phyloP scores from a whole-genome alignment of 2,113 vertebrate species.

The Pampusana beccarii region DNA sequence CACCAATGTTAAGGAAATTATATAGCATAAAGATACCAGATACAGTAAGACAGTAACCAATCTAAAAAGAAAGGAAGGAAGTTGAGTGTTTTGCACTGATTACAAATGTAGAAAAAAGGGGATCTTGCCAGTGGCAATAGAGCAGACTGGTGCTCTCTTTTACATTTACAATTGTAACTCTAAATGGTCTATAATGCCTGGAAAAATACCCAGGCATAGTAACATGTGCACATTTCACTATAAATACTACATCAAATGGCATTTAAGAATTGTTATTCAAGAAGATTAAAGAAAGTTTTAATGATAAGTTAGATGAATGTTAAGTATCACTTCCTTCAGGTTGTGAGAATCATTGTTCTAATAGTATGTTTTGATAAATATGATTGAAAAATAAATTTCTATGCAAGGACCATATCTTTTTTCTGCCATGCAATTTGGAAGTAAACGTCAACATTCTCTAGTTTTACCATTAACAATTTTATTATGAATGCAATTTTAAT shows the following conservation, averaged over 20 bases:
- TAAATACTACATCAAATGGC: not conserved
- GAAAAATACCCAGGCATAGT: not conserved
- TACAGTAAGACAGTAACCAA: not conserved
- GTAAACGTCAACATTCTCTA: not conserved
- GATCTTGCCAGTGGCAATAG: not conserved
- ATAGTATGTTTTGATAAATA: not conserved
- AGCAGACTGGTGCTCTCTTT: not conserved
- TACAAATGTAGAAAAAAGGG: not conserved
- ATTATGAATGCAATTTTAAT: not conserved
- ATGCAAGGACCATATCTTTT: not conserved
- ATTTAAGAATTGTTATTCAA: not conserved
- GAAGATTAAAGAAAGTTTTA: not conserved
- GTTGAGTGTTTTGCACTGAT: not conserved
- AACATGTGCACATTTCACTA: not conserved
- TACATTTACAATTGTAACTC: not conserved
- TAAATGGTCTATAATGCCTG: not conserved
- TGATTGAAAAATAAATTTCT: not conserved
- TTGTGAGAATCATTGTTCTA: not conserved
- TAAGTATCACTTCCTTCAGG: not conserved
- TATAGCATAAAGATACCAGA: not conserved
- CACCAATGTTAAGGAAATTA: rapidly evolving
- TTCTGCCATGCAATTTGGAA: not conserved
- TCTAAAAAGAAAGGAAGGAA: not conserved
- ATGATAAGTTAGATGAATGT: not conserved
- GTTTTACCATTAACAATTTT: not conserved